These are phyloP conservation scores for Campodea augens DNA, from an alignment of 1,140 invertebrate genomes.

Conservation along the genomic window DNA sequence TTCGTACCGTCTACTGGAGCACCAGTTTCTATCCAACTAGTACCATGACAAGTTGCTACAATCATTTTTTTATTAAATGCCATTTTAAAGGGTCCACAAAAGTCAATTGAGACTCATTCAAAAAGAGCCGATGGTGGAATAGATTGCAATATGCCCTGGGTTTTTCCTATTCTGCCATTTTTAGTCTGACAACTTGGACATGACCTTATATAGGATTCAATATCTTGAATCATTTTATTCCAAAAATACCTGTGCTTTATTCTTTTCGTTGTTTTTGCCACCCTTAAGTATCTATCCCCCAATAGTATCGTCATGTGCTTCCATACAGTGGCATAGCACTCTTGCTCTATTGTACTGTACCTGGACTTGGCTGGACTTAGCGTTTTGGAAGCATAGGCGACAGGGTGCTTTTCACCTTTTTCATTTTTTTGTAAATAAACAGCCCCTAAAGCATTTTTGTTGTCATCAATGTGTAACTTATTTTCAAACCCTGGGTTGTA, in stretches of 20 bases:
- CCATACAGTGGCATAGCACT: slow-evolving; percentile 30
- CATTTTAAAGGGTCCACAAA: slow-evolving; percentile 15
- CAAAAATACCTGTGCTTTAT: slow-evolving; percentile 10
- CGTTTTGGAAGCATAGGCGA: slow-evolving; percentile 19
- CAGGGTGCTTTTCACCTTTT: slow-evolving; percentile 5
- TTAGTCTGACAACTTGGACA: slow-evolving; percentile 12
- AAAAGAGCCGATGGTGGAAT: not conserved
- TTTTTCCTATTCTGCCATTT: not conserved
- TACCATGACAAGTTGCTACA: slow-evolving; percentile 16
- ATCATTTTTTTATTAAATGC: slow-evolving; percentile 17
- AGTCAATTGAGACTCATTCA: slow-evolving; percentile 7
- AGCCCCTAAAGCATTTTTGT: not conserved
- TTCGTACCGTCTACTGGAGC: slow-evolving; percentile 15
- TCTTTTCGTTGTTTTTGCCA: slow-evolving; percentile 2
- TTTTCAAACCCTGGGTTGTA: too few species aligned
- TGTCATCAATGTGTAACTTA: not conserved
- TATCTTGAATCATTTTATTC: slow-evolving; percentile 10
- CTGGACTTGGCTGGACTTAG: slow-evolving; percentile 18
- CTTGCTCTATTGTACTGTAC: slow-evolving; percentile 22
- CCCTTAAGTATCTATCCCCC: not conserved
- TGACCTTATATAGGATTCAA: slow-evolving; percentile 9
- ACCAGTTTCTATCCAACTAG: slow-evolving; percentile 16
- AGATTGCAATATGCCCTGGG: not conserved
- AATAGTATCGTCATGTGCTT: too few species aligned
- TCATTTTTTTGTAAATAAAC: not conserved